phyloP scores from a whole-genome alignment of 2,113 vertebrate genomes.

The Peromyscus polionotus region DNA sequence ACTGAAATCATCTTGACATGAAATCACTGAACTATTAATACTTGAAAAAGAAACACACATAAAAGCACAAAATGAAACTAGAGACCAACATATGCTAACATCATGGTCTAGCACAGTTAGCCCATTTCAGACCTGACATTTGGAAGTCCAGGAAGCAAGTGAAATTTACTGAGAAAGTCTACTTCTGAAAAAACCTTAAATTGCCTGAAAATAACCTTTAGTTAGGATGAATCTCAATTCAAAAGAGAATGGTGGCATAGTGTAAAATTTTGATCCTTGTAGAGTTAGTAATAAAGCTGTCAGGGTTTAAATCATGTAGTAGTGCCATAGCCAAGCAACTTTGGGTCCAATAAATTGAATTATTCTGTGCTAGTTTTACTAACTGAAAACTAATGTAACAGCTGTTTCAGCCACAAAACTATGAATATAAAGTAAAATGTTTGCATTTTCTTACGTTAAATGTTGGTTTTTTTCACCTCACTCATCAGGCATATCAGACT shows the following conservation, averaged over 20 bases:
- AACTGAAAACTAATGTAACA: constrained; percentile 78
- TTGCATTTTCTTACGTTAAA: constrained; percentile 77
- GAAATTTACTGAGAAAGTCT: constrained; percentile 30
- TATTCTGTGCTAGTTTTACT: constrained; percentile 66
- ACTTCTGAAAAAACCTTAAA: neutral
- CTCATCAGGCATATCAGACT: constrained; percentile 65
- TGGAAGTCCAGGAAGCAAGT: constrained; percentile 30
- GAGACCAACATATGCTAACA: neutral
- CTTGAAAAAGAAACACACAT: neutral
- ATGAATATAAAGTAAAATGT: constrained; percentile 76
- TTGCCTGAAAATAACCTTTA: constrained; percentile 63
- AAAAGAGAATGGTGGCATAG: constrained; percentile 67
- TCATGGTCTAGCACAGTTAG: neutral
- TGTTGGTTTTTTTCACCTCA: constrained; percentile 71
- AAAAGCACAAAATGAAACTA: neutral
- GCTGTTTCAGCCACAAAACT: constrained; percentile 73
- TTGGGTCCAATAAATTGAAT: constrained; percentile 80
- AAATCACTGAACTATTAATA: neutral
- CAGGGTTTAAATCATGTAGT: constrained; percentile 72
- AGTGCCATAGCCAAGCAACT: constrained; percentile 65
- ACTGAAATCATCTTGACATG: constrained; percentile 13
- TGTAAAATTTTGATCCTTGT: constrained; percentile 78
- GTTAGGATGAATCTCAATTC: constrained; percentile 62
- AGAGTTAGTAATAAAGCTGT: constrained; percentile 49
- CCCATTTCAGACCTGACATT: neutral